A percentile compares a stretch with the other conserved stretches of the same genome.
phyloP scores from a whole-genome alignment of 2,113 vertebrate species.

The Melanotaenia duboulayi region DNA sequence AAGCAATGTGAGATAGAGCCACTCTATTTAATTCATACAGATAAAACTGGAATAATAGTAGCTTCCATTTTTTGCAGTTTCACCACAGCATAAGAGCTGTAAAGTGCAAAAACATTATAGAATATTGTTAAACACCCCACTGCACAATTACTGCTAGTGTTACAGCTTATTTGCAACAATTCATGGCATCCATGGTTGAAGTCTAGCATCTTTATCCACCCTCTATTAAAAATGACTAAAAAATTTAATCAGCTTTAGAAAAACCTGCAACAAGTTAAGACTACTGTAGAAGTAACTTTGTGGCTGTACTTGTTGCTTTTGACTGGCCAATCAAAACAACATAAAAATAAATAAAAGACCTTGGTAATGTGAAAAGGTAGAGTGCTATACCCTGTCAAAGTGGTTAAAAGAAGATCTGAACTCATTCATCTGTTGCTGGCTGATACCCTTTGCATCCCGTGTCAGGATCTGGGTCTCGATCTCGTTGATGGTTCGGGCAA shows the following conservation, averaged over 20 bases:
- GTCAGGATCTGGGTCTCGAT: constrained; percentile 98
- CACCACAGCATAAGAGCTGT: background rate
- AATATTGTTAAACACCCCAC: background rate
- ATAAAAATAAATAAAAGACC: background rate
- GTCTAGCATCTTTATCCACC: background rate
- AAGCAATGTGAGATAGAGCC: background rate
- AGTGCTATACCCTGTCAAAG: constrained; percentile 92
- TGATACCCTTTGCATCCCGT: constrained; percentile 97
- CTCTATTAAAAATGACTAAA: background rate
- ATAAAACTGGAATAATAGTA: constrained; percentile 14
- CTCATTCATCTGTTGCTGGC: constrained; percentile 98
- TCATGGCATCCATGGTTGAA: background rate
- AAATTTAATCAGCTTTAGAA: background rate
- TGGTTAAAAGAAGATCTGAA: constrained; percentile 98
- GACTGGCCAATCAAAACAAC: background rate
- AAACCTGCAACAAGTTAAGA: background rate
- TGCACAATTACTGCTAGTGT: background rate
- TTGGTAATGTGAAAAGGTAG: background rate
- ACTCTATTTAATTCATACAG: background rate
- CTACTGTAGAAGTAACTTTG: background rate
- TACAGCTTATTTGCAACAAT: background rate
- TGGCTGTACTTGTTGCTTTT: background rate
- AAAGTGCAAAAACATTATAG: background rate
- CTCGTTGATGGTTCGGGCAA: constrained; percentile 97
- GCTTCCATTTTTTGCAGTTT: background rate